phyloP scores from a whole-genome alignment of 2,113 vertebrate species.

The Nettapus auritus region DNA sequence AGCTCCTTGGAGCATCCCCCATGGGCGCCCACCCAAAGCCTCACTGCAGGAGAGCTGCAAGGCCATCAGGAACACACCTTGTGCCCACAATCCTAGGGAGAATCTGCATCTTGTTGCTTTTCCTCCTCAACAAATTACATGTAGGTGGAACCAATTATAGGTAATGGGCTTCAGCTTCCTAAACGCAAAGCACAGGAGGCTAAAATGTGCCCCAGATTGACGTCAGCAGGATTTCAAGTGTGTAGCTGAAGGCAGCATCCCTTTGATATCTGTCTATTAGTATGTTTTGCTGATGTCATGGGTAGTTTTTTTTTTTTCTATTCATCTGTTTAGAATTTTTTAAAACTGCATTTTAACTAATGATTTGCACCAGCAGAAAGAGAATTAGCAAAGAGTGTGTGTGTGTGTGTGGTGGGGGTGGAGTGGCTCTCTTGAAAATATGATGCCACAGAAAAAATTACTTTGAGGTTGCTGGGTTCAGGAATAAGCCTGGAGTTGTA shows the following conservation, averaged over 20 bases:
- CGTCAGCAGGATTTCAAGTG: conserved; percentile 42
- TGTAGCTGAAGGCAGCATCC: conserved; percentile 3
- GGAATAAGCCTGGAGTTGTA: background rate
- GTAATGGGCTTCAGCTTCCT: conserved; percentile 49
- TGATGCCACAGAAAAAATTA: background rate
- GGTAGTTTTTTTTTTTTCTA: background rate
- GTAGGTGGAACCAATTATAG: conserved; percentile 68
- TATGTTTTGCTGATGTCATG: conserved; percentile 26
- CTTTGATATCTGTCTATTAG: conserved; percentile 43
- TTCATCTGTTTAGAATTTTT: background rate
- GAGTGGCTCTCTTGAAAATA: background rate
- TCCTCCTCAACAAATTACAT: conserved; percentile 36
- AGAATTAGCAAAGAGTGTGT: background rate
- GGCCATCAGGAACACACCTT: background rate
- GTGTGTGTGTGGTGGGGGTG: background rate
- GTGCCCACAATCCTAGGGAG: background rate
- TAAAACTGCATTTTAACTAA: background rate
- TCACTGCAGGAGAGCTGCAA: background rate
- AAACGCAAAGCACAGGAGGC: conserved; percentile 51
- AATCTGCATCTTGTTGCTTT: conserved; percentile 52
- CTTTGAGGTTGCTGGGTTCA: background rate
- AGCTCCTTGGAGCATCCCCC: background rate
- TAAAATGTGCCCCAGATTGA: conserved; percentile 52
- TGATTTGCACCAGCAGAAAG: conserved; percentile 7
- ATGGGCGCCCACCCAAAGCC: fast-evolving